Evolutionary conservation across 2,797 vertebrate species (phyloP), one percentile per base, ranked within the genome.

Genomic region (Propithecus deckenii): DNA sequence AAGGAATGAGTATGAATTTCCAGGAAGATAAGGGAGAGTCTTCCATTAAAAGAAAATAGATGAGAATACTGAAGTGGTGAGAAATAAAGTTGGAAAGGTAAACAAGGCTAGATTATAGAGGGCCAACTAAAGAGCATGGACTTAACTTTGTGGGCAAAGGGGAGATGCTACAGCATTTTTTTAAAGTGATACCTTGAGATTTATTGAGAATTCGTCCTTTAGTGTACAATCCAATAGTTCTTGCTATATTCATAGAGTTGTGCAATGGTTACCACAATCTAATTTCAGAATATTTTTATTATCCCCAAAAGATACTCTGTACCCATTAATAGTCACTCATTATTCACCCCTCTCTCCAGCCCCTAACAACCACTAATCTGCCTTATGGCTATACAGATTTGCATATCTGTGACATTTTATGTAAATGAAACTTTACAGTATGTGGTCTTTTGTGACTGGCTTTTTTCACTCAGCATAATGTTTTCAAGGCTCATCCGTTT

Each of bases 21-120:
- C 52, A 80, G 52, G 14, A 71, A 85, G 32, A 43, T 84, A 69
- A 46, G 15, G 14, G n/a, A 89, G 72, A 50, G 14, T 7, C 48
- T 94, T 81, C 41, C 76, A 55, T 92, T 32, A 65, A 46, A 71
- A 93, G 18, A 83, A 89, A 90, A 93, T 61, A 81, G n/a, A 78
- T 92, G 52, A 79, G 22, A 6, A 32, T 79, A n/a, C 67, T 5
- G 22, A 96, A 93, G 25, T 2, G 5, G 38, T 65, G 63, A 69
- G 59, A 85, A 38, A 91, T 59, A 52, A 85, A 28, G 28, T 57
- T 67, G 48, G 43, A 35, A 35, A 78, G 25, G 30, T 35, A 93
- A 63, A n/a, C 57, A 86, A 94, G n/a, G 35, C 6, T 50, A 43
- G 43, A 32, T 15, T 50, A 30, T n/a, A 85, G n/a, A 88, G n/a